phyloP scores from a whole-genome alignment of 1,140 invertebrate species.

The Temnothorax nylanderi region DNA sequence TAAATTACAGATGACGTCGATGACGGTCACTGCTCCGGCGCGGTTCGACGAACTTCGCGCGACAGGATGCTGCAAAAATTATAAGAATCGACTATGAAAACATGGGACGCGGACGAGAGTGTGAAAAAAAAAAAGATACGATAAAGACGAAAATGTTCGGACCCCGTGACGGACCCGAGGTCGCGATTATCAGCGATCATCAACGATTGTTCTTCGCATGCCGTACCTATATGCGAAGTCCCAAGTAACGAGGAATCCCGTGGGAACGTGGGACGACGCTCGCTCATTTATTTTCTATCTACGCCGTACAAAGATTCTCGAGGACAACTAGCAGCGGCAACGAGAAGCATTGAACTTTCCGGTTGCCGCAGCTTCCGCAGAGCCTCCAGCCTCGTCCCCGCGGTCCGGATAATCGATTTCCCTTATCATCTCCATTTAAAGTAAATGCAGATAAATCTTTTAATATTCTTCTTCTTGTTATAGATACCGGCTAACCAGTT shows the following conservation, averaged over 20 bases:
- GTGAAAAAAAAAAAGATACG: slow-evolving; percentile 37
- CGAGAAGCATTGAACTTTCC: slow-evolving; percentile 50
- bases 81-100: slow-evolving; percentile 10
- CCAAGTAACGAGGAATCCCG: slow-evolving; percentile 40
- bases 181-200: slow-evolving; percentile 43
- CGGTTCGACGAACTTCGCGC: slow-evolving; percentile 63
- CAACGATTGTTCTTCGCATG: slow-evolving; percentile 60
- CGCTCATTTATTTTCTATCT: slow-evolving; percentile 16
- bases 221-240: slow-evolving; percentile 8
- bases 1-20: slow-evolving; percentile 45
- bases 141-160: not conserved
- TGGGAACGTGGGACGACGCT: slow-evolving; percentile 33
- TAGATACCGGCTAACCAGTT: not conserved
- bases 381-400: not conserved
- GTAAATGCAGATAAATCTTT: not conserved
- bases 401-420: not conserved
- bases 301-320: slow-evolving; percentile 23
- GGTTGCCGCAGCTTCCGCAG: slow-evolving; percentile 6
- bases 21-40: slow-evolving; percentile 53
- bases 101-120: slow-evolving; percentile 5
- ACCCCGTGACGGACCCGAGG: not conserved
- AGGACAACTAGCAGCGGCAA: slow-evolving; percentile 48
- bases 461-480: not conserved
- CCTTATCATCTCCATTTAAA: not conserved
- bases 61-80: slow-evolving; percentile 43